A percentile compares a stretch with the other conserved stretches of the same genome.
Conservation (phyloP, 2,888 invertebrate genomes). For the Zaprionus lineosus region DNA sequence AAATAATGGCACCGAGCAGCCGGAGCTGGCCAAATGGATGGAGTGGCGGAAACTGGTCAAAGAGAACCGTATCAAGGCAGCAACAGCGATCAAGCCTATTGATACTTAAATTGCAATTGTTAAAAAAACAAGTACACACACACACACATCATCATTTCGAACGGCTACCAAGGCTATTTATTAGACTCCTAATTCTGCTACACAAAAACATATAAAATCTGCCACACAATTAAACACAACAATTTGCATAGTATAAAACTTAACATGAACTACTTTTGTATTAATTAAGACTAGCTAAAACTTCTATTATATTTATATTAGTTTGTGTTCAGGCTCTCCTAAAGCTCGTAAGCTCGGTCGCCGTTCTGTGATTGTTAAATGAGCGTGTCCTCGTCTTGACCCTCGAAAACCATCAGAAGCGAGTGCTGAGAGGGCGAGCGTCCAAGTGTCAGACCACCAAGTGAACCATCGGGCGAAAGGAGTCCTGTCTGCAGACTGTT, state of each 20-base stretch:
- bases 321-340: conserved; percentile 36
- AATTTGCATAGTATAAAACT: conserved; percentile 50
- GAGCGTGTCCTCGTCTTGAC: conserved; percentile 93
- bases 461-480: conserved; percentile 83
- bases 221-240: conserved; percentile 58
- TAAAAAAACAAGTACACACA: neutral
- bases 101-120: conserved; percentile 4
- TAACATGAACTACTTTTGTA: conserved; percentile 31
- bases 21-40: conserved; percentile 88
- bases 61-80: conserved; percentile 79
- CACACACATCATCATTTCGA: conserved; percentile 6
- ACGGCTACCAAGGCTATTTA: conserved; percentile 48
- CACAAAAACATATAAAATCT: conserved; percentile 48
- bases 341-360: conserved; percentile 73
- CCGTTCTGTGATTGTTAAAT: conserved; percentile 85
- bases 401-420: conserved; percentile 89
- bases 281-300: conserved; percentile 27
- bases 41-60: conserved; percentile 85
- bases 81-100: conserved; percentile 21
- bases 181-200: conserved; percentile 38
- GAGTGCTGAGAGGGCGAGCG: conserved; percentile 91
- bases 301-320: conserved; percentile 10
- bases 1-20: conserved; percentile 86
- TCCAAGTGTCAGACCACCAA: conserved; percentile 87
- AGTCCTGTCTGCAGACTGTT: conserved; percentile 84